Evolutionary conservation across 1,140 invertebrate genomes (phyloP).

Genomic region (Schlechtendalia chinensis): DNA sequence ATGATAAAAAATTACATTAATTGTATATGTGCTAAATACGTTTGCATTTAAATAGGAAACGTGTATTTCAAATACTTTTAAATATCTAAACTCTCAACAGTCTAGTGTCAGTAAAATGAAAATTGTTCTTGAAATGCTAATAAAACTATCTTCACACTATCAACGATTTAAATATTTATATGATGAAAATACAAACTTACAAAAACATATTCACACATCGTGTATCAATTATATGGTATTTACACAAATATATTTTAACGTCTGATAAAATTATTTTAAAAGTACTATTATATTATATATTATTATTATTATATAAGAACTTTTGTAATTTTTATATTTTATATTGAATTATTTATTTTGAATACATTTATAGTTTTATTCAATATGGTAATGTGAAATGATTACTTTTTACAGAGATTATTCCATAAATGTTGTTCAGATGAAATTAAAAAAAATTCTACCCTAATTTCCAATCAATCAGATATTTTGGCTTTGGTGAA

Average conservation of each 20-base stretch:
- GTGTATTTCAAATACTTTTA: not conserved
- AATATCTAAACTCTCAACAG: not conserved
- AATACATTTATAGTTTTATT: too few species aligned
- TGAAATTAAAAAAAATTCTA: not conserved
- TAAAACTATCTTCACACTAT: not conserved
- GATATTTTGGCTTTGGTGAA: not conserved
- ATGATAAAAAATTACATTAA: not conserved
- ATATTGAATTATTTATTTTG: too few species aligned
- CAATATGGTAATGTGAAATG: not conserved
- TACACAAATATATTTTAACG: too few species aligned
- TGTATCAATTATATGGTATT: slow-evolving; percentile 35
- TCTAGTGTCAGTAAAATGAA: not conserved
- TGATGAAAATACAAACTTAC: not conserved
- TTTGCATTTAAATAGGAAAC: not conserved
- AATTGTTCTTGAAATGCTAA: not conserved
- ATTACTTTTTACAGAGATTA: not conserved
- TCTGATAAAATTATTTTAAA: too few species aligned
- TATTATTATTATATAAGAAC: too few species aligned
- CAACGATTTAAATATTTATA: not conserved
- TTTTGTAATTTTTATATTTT: too few species aligned
- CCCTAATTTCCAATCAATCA: not conserved
- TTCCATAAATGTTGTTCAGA: not conserved
- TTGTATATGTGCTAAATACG: not conserved
- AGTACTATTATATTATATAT: too few species aligned
- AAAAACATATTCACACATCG: not conserved